Conservation (phyloP, 2,888 invertebrate genomes). For the Eupeodes luniger region DNA sequence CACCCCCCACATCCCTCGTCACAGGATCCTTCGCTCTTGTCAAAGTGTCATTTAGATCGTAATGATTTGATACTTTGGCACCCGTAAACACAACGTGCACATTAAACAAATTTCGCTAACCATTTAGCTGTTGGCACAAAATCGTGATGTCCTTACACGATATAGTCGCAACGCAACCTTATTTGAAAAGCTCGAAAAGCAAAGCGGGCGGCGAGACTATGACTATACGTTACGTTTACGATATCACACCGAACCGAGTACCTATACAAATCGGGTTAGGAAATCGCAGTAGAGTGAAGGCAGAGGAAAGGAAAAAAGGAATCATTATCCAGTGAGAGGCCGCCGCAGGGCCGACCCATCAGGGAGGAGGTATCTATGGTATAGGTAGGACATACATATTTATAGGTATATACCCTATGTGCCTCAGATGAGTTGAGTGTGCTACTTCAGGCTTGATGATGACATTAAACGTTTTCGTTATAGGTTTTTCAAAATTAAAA, state of each 20-base stretch:
- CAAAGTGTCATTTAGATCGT: slow-evolving; percentile 84
- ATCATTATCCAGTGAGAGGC: slow-evolving; percentile 59
- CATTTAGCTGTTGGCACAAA: slow-evolving; percentile 70
- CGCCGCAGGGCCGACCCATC: slow-evolving; percentile 22
- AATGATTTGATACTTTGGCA: slow-evolving; percentile 83
- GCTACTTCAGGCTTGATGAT: slow-evolving; percentile 62
- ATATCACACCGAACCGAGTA: neutral
- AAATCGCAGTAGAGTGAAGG: slow-evolving; percentile 37
- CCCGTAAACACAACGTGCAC: slow-evolving; percentile 73
- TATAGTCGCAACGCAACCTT: slow-evolving; percentile 9
- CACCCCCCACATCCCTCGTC: neutral
- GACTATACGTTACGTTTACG: slow-evolving; percentile 29
- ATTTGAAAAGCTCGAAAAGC: neutral
- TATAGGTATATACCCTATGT: neutral
- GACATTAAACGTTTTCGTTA: slow-evolving; percentile 67
- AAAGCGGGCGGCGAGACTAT: too few relatives aligned
- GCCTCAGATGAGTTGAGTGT: slow-evolving; percentile 42
- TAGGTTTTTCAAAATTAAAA: neutral
- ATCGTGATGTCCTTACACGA: slow-evolving; percentile 42
- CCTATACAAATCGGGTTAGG: slow-evolving; percentile 55
- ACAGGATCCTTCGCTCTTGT: slow-evolving; percentile 79
- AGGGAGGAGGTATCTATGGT: slow-evolving; percentile 7
- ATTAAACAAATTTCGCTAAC: slow-evolving; percentile 72
- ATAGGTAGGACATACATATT: neutral
- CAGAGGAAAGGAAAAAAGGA: slow-evolving; percentile 14